These are phyloP conservation scores for Pharmacophagus antenor DNA, from an alignment of 2,888 invertebrate genomes.

Conservation along the genomic window DNA sequence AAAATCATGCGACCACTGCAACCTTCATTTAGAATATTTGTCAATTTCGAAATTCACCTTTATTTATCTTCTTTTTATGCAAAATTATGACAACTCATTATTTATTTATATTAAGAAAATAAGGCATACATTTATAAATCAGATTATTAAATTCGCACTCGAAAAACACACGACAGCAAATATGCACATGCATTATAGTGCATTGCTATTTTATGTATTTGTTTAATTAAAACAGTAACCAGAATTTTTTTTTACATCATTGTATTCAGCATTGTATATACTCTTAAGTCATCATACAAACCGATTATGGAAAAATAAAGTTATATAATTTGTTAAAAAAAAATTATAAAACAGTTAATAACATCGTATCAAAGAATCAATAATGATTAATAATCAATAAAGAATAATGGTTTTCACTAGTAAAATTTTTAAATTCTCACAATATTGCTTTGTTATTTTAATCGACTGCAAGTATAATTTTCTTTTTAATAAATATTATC, in stretches of 20 bases:
- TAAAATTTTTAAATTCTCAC: no score
- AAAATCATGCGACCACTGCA: slow-evolving; percentile 14
- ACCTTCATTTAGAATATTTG: slow-evolving; percentile 16
- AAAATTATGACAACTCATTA: background rate
- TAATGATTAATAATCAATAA: no score
- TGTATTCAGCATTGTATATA: background rate
- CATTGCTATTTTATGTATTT: background rate
- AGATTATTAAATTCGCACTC: no score
- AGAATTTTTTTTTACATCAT: no score
- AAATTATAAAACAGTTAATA: no score
- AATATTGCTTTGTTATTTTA: no score
- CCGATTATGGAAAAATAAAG: background rate
- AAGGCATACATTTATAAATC: background rate
- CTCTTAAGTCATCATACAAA: background rate
- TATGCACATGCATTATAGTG: background rate
- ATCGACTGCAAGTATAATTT: no score
- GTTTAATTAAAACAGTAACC: background rate
- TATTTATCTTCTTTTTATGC: background rate
- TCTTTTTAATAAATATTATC: no score
- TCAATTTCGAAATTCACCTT: slow-evolving; percentile 12
- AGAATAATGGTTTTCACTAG: no score
- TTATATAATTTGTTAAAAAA: background rate
- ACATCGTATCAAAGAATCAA: no score
- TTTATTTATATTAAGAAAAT: background rate
- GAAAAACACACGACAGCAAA: background rate